Percentiles rank a stretch among this genome's conserved stretches.
phyloP scores from a whole-genome alignment of 2,113 vertebrate species.

The Pungitius pungitius region DNA sequence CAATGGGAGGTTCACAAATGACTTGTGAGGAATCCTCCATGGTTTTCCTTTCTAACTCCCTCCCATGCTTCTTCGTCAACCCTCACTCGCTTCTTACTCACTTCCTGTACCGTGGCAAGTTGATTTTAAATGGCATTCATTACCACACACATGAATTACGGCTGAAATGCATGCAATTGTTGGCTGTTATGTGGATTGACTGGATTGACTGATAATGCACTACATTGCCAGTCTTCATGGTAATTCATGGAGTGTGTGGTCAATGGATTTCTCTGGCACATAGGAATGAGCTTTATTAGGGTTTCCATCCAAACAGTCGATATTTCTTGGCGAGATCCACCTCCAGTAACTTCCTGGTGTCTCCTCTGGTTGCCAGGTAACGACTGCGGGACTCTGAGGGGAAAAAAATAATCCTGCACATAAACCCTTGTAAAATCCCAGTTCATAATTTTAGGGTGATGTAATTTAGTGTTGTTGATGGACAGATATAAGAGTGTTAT shows the following conservation, averaged over 20 bases:
- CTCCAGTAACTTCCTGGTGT: not conserved
- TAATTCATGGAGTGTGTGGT: conserved; percentile 12
- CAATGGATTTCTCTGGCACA: conserved; percentile 2
- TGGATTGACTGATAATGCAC: conserved; percentile 5
- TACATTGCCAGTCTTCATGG: conserved; percentile 1
- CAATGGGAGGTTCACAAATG: conserved; percentile 36
- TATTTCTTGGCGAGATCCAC: not conserved
- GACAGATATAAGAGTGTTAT: not conserved
- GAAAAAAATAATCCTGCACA: not conserved
- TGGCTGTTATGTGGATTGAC: not conserved
- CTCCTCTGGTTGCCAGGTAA: not conserved
- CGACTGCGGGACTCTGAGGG: not conserved
- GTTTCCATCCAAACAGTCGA: not conserved
- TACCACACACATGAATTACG: not conserved
- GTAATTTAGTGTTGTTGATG: not conserved
- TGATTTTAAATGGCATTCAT: not conserved
- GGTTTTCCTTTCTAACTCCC: conserved; percentile 4
- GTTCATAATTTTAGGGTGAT: not conserved
- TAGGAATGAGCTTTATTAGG: not conserved
- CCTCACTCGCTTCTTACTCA: conserved; percentile 11
- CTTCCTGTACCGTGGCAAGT: conserved; percentile 5
- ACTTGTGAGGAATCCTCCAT: conserved; percentile 40
- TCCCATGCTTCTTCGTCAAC: conserved; percentile 8
- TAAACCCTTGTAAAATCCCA: not conserved
- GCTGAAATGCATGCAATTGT: not conserved